Evolutionary conservation across 2,797 vertebrate species (phyloP).

Genomic region (Mustela erminea): DNA sequence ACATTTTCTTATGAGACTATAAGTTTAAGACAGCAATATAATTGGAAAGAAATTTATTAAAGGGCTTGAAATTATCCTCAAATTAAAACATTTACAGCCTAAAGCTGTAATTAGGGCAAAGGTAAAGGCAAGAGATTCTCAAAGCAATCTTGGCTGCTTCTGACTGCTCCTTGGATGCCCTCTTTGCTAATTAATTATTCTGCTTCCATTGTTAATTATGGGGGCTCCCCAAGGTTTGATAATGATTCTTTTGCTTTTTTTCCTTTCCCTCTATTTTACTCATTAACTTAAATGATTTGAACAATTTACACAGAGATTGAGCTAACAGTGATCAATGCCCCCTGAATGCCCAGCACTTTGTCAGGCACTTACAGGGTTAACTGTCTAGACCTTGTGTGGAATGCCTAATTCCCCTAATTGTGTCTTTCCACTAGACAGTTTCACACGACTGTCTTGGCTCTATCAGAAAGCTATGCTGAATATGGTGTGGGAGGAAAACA

Average conservation of each 20-base stretch:
- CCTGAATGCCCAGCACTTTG: background rate
- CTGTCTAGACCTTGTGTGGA: background rate
- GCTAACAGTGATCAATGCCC: background rate
- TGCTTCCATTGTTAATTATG: constrained; percentile 61
- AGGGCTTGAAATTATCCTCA: constrained; percentile 73
- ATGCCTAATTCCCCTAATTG: background rate
- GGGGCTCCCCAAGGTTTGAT: constrained; percentile 47
- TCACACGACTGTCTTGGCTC: background rate
- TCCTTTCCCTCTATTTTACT: constrained; percentile 36
- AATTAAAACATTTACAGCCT: constrained; percentile 79
- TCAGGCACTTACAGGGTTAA: background rate
- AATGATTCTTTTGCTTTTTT: constrained; percentile 39
- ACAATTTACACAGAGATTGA: background rate
- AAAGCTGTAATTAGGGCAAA: constrained; percentile 79
- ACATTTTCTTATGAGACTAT: constrained; percentile 55
- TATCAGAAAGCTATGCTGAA: background rate
- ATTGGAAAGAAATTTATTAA: constrained; percentile 78
- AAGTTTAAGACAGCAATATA: constrained; percentile 72
- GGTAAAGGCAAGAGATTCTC: constrained; percentile 64
- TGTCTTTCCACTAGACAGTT: background rate
- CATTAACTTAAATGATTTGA: constrained; percentile 32
- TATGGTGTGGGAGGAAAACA: background rate
- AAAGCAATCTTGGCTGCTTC: constrained; percentile 53
- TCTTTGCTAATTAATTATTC: constrained; percentile 69
- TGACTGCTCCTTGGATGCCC: constrained; percentile 7